These are phyloP conservation scores for Agrypnia vestita DNA, from an alignment of 1,140 invertebrate species.

Conservation along the genomic window DNA sequence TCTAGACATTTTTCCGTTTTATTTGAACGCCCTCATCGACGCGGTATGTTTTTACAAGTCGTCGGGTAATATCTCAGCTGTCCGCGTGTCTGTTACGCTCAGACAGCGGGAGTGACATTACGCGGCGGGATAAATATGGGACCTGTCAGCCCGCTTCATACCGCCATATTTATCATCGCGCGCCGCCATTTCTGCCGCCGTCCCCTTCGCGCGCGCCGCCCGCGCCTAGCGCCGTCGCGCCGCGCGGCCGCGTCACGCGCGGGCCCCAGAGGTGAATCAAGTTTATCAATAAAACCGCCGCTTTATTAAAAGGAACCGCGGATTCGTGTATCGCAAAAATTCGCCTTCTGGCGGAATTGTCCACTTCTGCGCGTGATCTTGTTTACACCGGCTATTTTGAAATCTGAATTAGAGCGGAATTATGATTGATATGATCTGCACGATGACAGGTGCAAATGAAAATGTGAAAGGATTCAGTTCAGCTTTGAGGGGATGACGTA, in stretches of 20 bases:
- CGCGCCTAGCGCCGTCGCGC: neutral
- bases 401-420: no score
- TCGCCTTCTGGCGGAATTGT: neutral
- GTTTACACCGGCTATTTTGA: no score
- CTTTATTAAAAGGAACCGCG: no score
- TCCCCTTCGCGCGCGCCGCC: neutral
- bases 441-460: no score
- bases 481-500: no score
- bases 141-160: conserved; percentile 60
- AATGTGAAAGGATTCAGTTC: no score
- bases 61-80: conserved; percentile 61
- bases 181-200: neutral
- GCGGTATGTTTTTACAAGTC: conserved; percentile 60
- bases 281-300: no score
- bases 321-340: neutral
- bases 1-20: no score
- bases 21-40: conserved; percentile 41
- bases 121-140: conserved; percentile 62
- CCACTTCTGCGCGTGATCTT: neutral
- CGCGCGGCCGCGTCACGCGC: neutral
- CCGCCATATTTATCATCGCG: conserved; percentile 60
- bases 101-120: conserved; percentile 62
- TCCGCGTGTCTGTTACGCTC: conserved; percentile 56
- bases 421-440: no score
- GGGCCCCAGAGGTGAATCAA: neutral